phyloP scores from a whole-genome alignment of 2,113 vertebrate genomes.

The Gambusia affinis region DNA sequence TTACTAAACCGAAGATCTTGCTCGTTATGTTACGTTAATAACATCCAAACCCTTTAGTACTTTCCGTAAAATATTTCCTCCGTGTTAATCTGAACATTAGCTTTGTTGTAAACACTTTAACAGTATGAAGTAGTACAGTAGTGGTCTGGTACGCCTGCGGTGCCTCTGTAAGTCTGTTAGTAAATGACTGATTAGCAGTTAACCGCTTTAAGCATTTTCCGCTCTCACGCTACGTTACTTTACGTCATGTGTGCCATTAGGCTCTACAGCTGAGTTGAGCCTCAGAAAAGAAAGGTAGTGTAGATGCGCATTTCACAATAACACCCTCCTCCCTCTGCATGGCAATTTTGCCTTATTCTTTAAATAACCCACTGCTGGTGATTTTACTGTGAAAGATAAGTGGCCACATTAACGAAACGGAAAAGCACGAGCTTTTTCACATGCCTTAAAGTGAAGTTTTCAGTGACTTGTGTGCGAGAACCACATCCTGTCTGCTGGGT shows the following conservation, averaged over 20 bases:
- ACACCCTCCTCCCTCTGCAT: neutral
- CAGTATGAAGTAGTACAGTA: neutral
- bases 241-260: neutral
- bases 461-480: neutral
- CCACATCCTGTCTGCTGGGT: conserved; percentile 47
- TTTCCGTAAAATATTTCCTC: neutral
- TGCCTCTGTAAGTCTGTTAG: neutral
- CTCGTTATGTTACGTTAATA: neutral
- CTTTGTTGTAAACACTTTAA: neutral
- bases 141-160: neutral
- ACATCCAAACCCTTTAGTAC: neutral
- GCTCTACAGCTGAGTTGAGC: neutral
- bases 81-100: neutral
- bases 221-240: neutral
- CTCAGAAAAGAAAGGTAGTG: too few species aligned
- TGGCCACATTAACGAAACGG: neutral
- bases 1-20: neutral
- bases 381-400: conserved; percentile 23
- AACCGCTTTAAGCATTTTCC: neutral
- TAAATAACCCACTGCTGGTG: neutral
- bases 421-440: neutral
- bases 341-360: neutral
- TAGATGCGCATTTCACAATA: neutral
- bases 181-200: neutral
- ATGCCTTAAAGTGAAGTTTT: neutral